Percentiles rank a stretch among this genome's conserved stretches.
Evolutionary conservation across 2,797 vertebrate genomes (phyloP).

Genomic region (Sebastes trivittatus): DNA sequence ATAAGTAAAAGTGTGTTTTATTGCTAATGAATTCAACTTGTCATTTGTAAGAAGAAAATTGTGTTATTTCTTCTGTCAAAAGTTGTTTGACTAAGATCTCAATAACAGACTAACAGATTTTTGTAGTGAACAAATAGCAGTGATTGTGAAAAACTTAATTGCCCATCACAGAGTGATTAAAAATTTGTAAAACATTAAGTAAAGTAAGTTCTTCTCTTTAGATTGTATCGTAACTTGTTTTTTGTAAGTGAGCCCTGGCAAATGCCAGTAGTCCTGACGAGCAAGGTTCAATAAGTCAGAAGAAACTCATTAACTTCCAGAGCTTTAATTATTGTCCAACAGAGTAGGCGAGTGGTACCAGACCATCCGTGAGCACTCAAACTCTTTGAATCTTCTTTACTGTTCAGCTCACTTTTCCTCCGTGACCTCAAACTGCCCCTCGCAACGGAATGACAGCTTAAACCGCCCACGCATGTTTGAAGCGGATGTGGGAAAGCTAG

Average conservation of each 20-base stretch:
- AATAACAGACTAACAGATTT: background rate
- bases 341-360: slow-evolving; percentile 20
- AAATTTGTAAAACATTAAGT: background rate
- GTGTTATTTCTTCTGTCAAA: background rate
- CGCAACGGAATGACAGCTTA: slow-evolving; percentile 46
- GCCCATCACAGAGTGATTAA: background rate
- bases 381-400: slow-evolving; percentile 27
- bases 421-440: slow-evolving; percentile 48
- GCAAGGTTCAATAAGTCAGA: slow-evolving; percentile 39
- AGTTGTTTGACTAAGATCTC: background rate
- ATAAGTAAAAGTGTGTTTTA: too few relatives aligned
- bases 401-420: slow-evolving; percentile 44
- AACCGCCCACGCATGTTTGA: slow-evolving; percentile 56
- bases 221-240: slow-evolving; percentile 7
- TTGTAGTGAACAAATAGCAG: background rate
- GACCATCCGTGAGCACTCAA: slow-evolving; percentile 5
- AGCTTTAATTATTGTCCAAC: slow-evolving; percentile 37
- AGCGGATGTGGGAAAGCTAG: slow-evolving; percentile 34
- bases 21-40: background rate
- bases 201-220: background rate
- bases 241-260: slow-evolving; percentile 8
- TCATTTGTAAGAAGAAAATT: background rate
- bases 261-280: slow-evolving; percentile 24
- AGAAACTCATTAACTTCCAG: slow-evolving; percentile 45
- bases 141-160: background rate